phyloP scores from a whole-genome alignment of 2,113 vertebrate species.

The Rhea americana region DNA sequence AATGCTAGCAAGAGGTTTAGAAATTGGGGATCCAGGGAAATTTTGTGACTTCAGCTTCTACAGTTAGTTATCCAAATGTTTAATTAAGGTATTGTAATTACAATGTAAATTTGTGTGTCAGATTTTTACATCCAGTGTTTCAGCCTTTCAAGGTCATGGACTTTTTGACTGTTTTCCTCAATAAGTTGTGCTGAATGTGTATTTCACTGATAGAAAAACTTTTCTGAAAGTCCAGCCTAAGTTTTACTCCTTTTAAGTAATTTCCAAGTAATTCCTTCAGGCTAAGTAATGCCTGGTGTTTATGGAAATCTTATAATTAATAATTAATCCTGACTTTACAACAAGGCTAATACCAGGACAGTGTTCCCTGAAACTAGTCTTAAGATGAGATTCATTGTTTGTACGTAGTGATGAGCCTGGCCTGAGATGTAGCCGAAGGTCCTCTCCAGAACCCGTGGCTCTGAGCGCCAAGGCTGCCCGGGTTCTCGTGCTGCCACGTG shows the following conservation, averaged over 20 bases:
- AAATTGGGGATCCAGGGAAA: neutral
- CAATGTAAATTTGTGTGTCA: neutral
- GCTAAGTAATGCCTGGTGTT: neutral
- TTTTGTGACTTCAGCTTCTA: neutral
- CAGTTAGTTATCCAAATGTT: neutral
- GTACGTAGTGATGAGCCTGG: accelerated
- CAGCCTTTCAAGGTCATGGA: neutral
- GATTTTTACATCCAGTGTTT: neutral
- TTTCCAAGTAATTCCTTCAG: neutral
- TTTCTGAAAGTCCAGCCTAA: neutral
- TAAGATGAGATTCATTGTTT: neutral
- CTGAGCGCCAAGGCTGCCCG: neutral
- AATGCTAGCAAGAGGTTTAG: neutral
- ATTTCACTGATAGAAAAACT: neutral
- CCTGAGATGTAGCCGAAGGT: neutral
- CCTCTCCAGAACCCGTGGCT: neutral
- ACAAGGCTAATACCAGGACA: neutral
- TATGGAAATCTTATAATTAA: neutral
- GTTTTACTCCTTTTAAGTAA: neutral
- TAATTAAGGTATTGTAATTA: neutral
- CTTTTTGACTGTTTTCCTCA: neutral
- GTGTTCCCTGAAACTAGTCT: neutral
- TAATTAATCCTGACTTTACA: neutral
- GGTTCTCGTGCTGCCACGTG: accelerated
- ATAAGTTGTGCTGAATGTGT: neutral